Percentiles rank a stretch among this genome's conserved stretches.
Evolutionary conservation across 2,113 vertebrate species (phyloP).

Genomic region (Rhineura floridana): DNA sequence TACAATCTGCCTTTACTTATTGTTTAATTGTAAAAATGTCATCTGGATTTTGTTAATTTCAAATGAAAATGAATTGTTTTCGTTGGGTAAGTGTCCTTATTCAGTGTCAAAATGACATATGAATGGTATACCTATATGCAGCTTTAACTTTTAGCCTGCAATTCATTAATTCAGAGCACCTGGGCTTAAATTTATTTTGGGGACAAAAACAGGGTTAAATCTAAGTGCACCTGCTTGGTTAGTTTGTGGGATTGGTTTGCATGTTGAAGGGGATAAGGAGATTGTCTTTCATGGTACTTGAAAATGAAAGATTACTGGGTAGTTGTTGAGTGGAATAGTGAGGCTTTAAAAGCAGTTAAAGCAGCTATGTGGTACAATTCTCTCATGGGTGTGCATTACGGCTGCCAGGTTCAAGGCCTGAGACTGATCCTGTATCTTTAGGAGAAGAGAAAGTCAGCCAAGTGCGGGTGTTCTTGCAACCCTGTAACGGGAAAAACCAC

Average conservation of each 20-base stretch:
- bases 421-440: too few species aligned
- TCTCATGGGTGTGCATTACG: too few species aligned
- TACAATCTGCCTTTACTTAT: not conserved
- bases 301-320: not conserved
- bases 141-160: not conserved
- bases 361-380: too few species aligned
- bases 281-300: not conserved
- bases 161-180: not conserved
- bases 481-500: too few species aligned
- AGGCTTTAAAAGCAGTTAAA: not conserved
- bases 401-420: too few species aligned
- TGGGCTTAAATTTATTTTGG: not conserved
- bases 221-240: not conserved
- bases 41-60: not conserved
- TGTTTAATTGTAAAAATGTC: slow-evolving; percentile 10
- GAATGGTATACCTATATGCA: slow-evolving; percentile 1
- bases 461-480: too few species aligned
- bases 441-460: too few species aligned
- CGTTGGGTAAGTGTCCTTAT: not conserved
- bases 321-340: not conserved
- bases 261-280: not conserved
- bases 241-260: not conserved
- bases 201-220: not conserved
- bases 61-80: not conserved
- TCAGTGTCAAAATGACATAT: not conserved